phyloP scores from a whole-genome alignment of 2,113 vertebrate species.

The Notothenia rossii region DNA sequence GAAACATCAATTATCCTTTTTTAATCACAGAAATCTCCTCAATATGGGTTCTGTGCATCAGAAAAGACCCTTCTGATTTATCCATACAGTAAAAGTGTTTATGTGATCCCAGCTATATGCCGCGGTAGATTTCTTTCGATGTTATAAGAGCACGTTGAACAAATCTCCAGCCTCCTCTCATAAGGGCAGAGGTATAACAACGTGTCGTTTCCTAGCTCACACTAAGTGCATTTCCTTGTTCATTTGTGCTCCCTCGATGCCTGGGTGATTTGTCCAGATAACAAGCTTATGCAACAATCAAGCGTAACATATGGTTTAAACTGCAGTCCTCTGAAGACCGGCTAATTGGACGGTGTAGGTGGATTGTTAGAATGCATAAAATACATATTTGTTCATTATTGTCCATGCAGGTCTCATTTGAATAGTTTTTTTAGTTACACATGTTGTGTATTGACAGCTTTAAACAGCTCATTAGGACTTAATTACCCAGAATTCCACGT shows the following conservation, averaged over 20 bases:
- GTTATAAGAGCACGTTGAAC: neutral
- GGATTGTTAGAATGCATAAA: slow-evolving; percentile 23
- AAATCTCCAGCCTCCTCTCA: neutral
- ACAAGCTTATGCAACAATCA: slow-evolving; percentile 33
- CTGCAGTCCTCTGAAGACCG: slow-evolving; percentile 12
- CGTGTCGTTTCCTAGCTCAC: slow-evolving; percentile 9
- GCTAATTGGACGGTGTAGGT: slow-evolving; percentile 45
- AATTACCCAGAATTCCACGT: neutral
- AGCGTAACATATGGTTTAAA: slow-evolving; percentile 8
- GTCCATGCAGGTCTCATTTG: neutral
- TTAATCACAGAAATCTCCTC: too few species aligned
- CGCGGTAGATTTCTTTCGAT: slow-evolving; percentile 7
- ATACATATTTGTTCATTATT: slow-evolving; percentile 12
- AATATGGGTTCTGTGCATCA: too few species aligned
- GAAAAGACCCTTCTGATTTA: neutral
- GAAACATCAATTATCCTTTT: too few species aligned
- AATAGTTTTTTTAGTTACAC: too few species aligned
- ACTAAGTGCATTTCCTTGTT: slow-evolving; percentile 50
- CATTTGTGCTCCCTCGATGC: slow-evolving; percentile 13
- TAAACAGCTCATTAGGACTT: neutral
- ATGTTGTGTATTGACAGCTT: neutral
- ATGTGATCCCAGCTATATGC: neutral
- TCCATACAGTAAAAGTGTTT: neutral
- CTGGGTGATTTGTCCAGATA: slow-evolving; percentile 28
- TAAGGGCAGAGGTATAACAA: neutral